Evolutionary conservation across 2,797 vertebrate genomes (phyloP).

Genomic region (Sardinella longiceps): DNA sequence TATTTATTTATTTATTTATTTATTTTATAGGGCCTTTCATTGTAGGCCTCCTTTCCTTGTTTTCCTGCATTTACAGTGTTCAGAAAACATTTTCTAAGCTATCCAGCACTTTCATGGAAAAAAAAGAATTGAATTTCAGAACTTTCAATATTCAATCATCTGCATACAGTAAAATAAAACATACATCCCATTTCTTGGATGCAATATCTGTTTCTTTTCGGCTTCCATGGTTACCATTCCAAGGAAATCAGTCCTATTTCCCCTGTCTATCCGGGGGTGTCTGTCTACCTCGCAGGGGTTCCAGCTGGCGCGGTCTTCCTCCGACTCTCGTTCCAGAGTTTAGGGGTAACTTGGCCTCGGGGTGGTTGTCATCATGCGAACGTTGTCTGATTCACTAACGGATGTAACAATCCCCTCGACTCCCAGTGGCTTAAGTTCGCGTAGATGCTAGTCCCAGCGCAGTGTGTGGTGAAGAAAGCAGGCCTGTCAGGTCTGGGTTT

Average conservation of each 20-base stretch:
- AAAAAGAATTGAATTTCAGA: too few species aligned
- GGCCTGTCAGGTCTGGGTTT: neutral
- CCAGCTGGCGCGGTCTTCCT: neutral
- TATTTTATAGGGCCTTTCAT: too few species aligned
- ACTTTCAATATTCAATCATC: too few species aligned
- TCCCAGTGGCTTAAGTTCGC: neutral
- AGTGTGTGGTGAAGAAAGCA: neutral
- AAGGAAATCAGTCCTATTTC: neutral
- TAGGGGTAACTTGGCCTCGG: constrained; percentile 3
- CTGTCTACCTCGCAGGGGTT: neutral
- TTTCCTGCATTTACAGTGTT: neutral
- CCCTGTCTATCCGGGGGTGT: neutral
- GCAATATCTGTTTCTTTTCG: neutral
- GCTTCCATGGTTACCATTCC: constrained; percentile 1
- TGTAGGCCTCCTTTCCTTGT: neutral
- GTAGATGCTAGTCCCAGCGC: neutral
- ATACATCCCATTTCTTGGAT: neutral
- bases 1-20: neutral
- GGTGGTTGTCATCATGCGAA: neutral
- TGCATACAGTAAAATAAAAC: neutral
- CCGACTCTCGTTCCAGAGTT: neutral
- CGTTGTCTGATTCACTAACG: neutral
- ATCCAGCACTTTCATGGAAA: neutral
- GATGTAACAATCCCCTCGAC: neutral
- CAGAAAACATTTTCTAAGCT: neutral